Conservation (phyloP, 2,888 invertebrate genomes). For the Pristionchus entomophagus region DNA sequence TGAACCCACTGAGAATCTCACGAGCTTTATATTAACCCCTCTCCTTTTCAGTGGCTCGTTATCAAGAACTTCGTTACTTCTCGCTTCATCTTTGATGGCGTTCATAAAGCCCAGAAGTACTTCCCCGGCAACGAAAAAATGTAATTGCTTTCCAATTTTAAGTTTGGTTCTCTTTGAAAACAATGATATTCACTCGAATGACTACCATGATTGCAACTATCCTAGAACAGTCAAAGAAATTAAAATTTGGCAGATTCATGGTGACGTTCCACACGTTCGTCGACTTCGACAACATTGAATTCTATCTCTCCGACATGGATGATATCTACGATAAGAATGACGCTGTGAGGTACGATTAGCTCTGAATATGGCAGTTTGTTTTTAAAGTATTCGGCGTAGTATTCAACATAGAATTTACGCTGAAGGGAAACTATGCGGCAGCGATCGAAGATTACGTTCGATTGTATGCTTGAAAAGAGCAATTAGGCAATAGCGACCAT, state of each 20-base stretch:
- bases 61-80: conserved; percentile 11
- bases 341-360: not conserved
- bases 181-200: not conserved
- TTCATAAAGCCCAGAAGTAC: not conserved
- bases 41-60: conserved; percentile 26
- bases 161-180: not conserved
- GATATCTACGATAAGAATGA: not conserved
- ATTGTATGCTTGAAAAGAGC: too few species aligned
- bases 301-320: not conserved
- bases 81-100: conserved; percentile 25
- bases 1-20: too few species aligned
- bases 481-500: too few species aligned
- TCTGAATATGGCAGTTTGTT: too few species aligned
- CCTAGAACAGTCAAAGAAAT: too few species aligned
- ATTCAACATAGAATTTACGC: too few species aligned
- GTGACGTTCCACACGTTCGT: conserved; percentile 3
- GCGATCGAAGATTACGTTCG: too few species aligned
- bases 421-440: too few species aligned
- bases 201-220: not conserved
- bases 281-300: conserved; percentile 27
- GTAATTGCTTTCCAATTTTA: not conserved
- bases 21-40: too few species aligned
- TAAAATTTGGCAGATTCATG: conserved; percentile 36
- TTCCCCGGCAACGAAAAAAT: not conserved
- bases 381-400: too few species aligned